Conservation (phyloP, 2,797 vertebrate species). For the Myioborus miniatus region DNA sequence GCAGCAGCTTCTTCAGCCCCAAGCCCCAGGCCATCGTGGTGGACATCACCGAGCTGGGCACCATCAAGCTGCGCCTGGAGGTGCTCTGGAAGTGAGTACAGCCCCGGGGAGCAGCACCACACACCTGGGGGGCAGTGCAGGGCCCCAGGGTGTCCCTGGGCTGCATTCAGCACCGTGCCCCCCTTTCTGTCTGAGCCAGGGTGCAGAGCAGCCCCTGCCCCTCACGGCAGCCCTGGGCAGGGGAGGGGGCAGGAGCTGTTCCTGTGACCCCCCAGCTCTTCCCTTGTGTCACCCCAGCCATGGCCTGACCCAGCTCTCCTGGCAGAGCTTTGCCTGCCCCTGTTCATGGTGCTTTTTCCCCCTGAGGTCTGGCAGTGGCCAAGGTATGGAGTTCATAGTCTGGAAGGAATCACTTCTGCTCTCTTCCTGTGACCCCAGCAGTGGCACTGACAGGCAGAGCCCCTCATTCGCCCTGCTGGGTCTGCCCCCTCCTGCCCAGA, state of each 20-base stretch:
- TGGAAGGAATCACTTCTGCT: neutral
- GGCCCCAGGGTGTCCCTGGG: neutral
- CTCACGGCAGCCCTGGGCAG: neutral
- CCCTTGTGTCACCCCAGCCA: neutral
- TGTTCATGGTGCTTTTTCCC: neutral
- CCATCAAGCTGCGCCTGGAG: conserved; percentile 95
- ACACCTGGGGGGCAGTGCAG: too few relatives aligned
- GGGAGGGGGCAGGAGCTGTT: neutral
- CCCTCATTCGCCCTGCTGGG: neutral
- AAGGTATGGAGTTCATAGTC: rapidly evolving
- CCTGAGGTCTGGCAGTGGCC: neutral
- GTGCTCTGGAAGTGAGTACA: conserved; percentile 91
- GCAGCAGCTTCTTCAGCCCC: conserved; percentile 86
- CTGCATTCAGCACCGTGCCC: neutral
- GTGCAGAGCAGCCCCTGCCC: neutral
- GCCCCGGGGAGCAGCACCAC: neutral
- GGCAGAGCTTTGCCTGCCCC: neutral
- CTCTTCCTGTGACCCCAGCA: neutral
- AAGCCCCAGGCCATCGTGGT: conserved; percentile 89
- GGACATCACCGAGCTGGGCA: conserved; percentile 95
- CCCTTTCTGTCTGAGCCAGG: neutral
- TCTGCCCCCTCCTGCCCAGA: neutral
- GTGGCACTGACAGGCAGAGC: neutral
- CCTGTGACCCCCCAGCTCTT: neutral
- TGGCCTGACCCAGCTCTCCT: neutral